phyloP scores from a whole-genome alignment of 2,113 vertebrate species.

The Callionymus lyra region DNA sequence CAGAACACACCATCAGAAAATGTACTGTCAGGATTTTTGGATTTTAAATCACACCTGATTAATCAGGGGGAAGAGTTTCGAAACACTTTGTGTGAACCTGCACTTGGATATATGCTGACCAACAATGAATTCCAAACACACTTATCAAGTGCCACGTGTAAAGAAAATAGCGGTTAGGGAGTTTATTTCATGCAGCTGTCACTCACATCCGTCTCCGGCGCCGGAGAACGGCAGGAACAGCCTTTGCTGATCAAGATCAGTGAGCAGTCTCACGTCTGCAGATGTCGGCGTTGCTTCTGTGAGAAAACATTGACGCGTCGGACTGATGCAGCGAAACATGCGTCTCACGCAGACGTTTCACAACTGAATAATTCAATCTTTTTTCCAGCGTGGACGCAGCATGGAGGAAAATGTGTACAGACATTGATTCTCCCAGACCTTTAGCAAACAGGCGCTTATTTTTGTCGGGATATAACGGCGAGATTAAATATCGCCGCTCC shows the following conservation, averaged over 20 bases:
- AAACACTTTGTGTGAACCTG: slow-evolving; percentile 7
- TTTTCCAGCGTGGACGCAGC: too few relatives aligned
- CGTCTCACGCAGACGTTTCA: slow-evolving; percentile 10
- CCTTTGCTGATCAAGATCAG: slow-evolving; percentile 57
- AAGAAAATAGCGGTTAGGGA: slow-evolving; percentile 19
- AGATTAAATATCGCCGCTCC: too few relatives aligned
- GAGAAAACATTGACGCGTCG: slow-evolving; percentile 22
- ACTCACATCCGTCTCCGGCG: slow-evolving; percentile 36
- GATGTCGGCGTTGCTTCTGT: slow-evolving; percentile 43
- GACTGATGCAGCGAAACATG: slow-evolving; percentile 17
- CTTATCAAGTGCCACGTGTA: slow-evolving; percentile 22
- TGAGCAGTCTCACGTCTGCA: slow-evolving; percentile 58
- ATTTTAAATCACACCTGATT: slow-evolving; percentile 80
- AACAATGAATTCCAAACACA: not conserved
- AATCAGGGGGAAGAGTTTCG: slow-evolving; percentile 62
- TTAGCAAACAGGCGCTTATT: too few relatives aligned
- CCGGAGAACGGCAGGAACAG: slow-evolving; percentile 45
- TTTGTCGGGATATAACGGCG: too few relatives aligned
- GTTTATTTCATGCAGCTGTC: slow-evolving; percentile 41
- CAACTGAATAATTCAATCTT: slow-evolving; percentile 2
- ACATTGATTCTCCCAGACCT: too few relatives aligned
- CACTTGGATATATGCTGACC: slow-evolving; percentile 9
- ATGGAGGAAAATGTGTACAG: too few relatives aligned
- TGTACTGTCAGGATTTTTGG: slow-evolving; percentile 80
- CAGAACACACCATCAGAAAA: slow-evolving; percentile 74